Base-by-base conservation (phyloP, 2,797 vertebrate genomes). In the Eleutherodactylus coqui region DNA sequence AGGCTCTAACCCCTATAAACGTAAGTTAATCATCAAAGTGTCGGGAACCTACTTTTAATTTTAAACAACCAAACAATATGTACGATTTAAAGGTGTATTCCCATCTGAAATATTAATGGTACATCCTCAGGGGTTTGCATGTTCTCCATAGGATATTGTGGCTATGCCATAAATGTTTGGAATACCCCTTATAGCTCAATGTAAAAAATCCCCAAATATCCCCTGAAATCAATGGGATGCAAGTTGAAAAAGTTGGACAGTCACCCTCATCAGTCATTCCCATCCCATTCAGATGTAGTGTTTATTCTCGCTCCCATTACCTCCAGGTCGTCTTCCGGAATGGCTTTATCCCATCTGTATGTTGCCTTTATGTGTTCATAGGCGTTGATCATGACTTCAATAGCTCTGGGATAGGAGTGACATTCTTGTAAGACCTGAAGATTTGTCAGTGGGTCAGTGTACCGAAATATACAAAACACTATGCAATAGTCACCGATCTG, bases 371-470 rank as follows among this genome's bases (percentile, higher is more conserved):
- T 93, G 81, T 90, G 93, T 78, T 97, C 96, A 0, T 98, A 99
- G 21, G 94, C 95, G 87, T 99, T 99, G 77, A 95, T 91, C 2
- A 97, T 91, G 41, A 99, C 91, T 90, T 99, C 98, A 9, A 99
- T 91, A 0, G 95, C 96, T 87, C 90, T 94, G 34, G 97, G 97
- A 81, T 90, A 94, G 85, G 96, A 93, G 67, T 95, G 91, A 85
- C 97, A 98, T 76, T 94, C 92, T 92, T 98, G 94, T 84, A 99
- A 91, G 87, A 98, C 97, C 98, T 99, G 90, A 13, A 82, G 34
- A 78, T 13, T 41, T 34, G 49, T 14, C 64, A 73, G 0, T 2
- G 19, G 16, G 45, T 41, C 53, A 43, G 67, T 53, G 58, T 4
- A 60, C n/a, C 0, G 9, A 0, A 60, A 29, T 27, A 27, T 29